Evolutionary conservation across 2,888 invertebrate genomes (phyloP).

Genomic region (Schizotus pectinicornis): DNA sequence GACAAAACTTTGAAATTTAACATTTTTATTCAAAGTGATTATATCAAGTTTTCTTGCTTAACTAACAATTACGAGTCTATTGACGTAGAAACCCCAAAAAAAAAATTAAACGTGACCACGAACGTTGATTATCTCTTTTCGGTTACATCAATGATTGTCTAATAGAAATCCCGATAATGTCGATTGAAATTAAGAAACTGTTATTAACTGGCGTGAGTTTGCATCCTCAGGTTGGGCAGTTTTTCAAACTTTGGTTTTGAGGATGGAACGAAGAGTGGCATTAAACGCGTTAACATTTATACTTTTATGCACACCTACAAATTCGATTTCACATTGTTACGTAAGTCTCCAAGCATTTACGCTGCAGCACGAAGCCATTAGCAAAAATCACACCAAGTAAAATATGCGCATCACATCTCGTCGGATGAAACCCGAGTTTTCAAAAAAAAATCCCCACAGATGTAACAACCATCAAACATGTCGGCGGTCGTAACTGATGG

Average conservation of each 20-base stretch:
- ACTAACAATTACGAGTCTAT: too few species aligned
- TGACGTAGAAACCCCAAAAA: too few species aligned
- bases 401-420: background rate
- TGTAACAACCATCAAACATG: background rate
- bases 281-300: constrained; percentile 18
- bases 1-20: too few species aligned
- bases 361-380: background rate
- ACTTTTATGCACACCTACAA: constrained; percentile 15
- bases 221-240: background rate
- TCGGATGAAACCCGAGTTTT: constrained; percentile 14
- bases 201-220: background rate
- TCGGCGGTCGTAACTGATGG: background rate
- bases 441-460: constrained; percentile 24
- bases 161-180: too few species aligned
- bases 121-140: too few species aligned
- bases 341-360: constrained; percentile 15
- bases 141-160: too few species aligned
- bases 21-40: too few species aligned
- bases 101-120: too few species aligned
- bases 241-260: background rate
- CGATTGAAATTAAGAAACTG: too few species aligned
- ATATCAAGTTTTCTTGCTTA: too few species aligned
- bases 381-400: background rate
- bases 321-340: constrained; percentile 30
- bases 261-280: background rate